Evolutionary conservation across 2,113 vertebrate genomes (phyloP).

Genomic region (Nycticryphes semicollaris): DNA sequence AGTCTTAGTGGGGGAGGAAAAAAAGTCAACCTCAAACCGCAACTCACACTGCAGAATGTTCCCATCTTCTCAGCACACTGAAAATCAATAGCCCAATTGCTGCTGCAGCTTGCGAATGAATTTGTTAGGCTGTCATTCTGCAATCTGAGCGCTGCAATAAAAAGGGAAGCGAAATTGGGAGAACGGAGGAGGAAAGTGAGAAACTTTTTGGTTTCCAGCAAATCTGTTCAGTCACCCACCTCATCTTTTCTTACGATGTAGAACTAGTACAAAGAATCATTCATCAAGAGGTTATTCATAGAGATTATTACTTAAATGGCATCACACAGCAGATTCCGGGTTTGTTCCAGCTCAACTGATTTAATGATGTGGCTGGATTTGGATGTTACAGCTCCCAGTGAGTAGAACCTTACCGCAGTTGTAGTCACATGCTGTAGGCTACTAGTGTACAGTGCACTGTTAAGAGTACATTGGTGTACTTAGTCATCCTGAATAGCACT

Average conservation of each 20-base stretch:
- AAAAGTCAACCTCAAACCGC: constrained; percentile 17
- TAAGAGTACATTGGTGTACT: background rate
- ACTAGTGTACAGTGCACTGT: background rate
- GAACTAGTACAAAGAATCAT: background rate
- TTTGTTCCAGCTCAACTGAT: background rate
- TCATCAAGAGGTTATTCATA: background rate
- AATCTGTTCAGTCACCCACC: background rate
- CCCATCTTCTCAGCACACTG: constrained; percentile 37
- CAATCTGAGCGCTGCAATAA: constrained; percentile 25
- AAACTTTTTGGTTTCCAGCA: constrained; percentile 13
- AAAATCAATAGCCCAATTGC: constrained; percentile 69
- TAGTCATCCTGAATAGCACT: background rate
- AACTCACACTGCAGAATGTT: constrained; percentile 51
- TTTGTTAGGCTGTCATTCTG: constrained; percentile 57
- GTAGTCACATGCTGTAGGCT: background rate
- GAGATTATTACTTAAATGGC: background rate
- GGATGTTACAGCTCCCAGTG: background rate
- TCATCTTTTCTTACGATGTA: background rate
- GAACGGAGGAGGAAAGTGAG: background rate
- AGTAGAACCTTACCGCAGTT: background rate
- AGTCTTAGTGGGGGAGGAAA: background rate
- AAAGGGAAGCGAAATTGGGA: background rate
- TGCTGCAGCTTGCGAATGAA: constrained; percentile 22
- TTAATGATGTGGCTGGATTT: background rate
- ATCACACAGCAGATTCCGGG: background rate